Evolutionary conservation across 2,888 invertebrate species (phyloP), one percentile per base, ranked within the genome.

Genomic region (Desoria tigrina): DNA sequence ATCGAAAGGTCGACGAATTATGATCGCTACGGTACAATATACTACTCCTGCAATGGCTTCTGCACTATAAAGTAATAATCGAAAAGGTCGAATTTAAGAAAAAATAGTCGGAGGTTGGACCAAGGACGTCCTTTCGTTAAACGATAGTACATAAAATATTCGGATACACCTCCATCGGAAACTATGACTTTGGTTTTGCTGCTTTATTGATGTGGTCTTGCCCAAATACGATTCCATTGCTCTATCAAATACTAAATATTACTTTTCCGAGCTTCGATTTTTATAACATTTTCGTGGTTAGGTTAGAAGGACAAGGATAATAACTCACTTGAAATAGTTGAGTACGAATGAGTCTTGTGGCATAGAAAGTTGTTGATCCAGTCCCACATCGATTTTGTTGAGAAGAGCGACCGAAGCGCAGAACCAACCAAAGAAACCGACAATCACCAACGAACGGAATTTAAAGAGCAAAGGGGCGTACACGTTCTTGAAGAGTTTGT

Each of bases 311-410:
- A 57, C 27, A 57, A 60, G 27, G 42, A 49, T 1, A 56, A 11
- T 50, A 73, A 78, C 77, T 78, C 83, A 84, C 74, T 82, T 79
- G 83, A 99, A 98, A 82, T 98, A 98, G 77, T 92, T 88, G 68
- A 94, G 82, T 61, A 99, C 93, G 82, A 92, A 98, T 75, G 97
- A 98, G 81, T 98, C 96, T 78, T 93, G 90, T 0, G 98, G 96
- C 94, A 99, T 96, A 0, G 97, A 92, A 3, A 99, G 84, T 78
- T 95, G 93, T 80, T 98, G 96, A 80, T 99, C 95, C 18, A 99
- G 82, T 0, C 99, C 99, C 68, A 99, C 88, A 69, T 92, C 90
- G 71, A 99, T 88, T 78, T 90, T 88, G 0, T 93, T 92, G 2
- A 93, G 86, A n/a, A 95, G 88, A 0, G 94, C 89, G 39, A 95